These are phyloP conservation scores for Dicyrtomina minuta DNA, from an alignment of 2,888 invertebrate species.

Conservation along the genomic window DNA sequence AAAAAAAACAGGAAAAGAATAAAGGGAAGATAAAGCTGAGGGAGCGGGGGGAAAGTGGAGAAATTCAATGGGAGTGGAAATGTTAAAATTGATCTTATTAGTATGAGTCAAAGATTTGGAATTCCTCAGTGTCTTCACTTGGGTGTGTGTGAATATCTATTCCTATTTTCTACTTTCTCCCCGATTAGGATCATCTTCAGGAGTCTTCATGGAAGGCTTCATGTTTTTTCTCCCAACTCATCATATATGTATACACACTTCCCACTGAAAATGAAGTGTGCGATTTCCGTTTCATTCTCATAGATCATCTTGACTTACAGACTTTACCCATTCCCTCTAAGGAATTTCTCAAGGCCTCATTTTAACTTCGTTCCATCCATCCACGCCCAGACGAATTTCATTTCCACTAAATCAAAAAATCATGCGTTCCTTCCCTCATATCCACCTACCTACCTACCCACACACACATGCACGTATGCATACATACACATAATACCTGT, in stretches of 20 bases:
- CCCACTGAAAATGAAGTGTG: slow-evolving; percentile 33
- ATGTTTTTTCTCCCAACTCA: background rate
- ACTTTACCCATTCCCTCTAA: slow-evolving; percentile 27
- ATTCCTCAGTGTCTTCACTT: slow-evolving; percentile 13
- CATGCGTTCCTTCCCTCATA: background rate
- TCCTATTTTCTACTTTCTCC: background rate
- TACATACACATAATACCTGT: too few relatives aligned
- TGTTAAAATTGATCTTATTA: slow-evolving; percentile 27
- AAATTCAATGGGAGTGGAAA: background rate
- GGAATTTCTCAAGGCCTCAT: slow-evolving; percentile 35
- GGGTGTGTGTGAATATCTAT: slow-evolving; percentile 7
- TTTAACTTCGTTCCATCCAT: slow-evolving; percentile 34
- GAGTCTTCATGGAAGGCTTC: background rate
- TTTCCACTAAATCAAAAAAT: slow-evolving; percentile 30
- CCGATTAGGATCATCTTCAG: slow-evolving; percentile 14
- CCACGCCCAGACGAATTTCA: slow-evolving; percentile 21
- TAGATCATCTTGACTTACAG: slow-evolving; percentile 37
- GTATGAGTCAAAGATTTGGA: slow-evolving; percentile 4
- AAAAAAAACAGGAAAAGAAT: background rate
- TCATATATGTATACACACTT: too few relatives aligned
- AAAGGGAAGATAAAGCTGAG: background rate
- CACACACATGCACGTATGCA: too few relatives aligned
- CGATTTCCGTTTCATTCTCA: slow-evolving; percentile 32
- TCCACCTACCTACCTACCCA: background rate
- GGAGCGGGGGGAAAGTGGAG: too few relatives aligned